Evolutionary conservation across 2,888 invertebrate species (phyloP), one percentile per base, ranked within the genome.

Genomic region (Drosophila demipolita): DNA sequence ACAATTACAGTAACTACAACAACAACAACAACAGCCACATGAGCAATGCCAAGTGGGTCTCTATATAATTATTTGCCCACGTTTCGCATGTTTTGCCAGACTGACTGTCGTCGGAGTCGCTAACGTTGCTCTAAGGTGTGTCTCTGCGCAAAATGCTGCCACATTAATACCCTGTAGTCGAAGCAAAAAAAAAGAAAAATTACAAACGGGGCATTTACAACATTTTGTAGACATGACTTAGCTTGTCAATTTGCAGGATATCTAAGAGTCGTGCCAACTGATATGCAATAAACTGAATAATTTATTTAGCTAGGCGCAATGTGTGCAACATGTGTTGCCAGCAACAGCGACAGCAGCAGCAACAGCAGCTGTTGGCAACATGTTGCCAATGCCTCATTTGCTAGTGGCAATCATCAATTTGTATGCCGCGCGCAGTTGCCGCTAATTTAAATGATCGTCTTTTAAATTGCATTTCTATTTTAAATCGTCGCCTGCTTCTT

Each of bases 51-150:
- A 80, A 78, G 70, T 82, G 76, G 79, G 78, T 69, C 75, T 81
- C 55, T 65, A 59, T 76, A 83, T 86, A 87, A 87, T 87, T 87
- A 87, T 89, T 85, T 85, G 88, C 88, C 88, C 85, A 85, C 85
- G 85, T 88, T 86, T 85, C 74, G 85, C 82, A 82, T 86, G 87
- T 86, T 80, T 84, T 84, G 83, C 88, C 73, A 85, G 87, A 87
- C 87, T 83, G 83, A 82, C 80, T 87, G 87, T 89, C 87, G 87
- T 85, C 89, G 65, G 55, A 61, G 67, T 76, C 59, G 70, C 71
- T 66, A 42, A 66, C 66, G 57, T 59, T 55, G 75, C 62, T 70
- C 66, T 61, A 72, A 78, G 78, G 78, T 79, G 78, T 78, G 78
- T 68, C 79, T 64, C 26, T 32, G 49, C 57, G 48, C 45, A 64